Conservation (phyloP, 1,140 invertebrate genomes). For the Ceratosolen fusciceps region DNA sequence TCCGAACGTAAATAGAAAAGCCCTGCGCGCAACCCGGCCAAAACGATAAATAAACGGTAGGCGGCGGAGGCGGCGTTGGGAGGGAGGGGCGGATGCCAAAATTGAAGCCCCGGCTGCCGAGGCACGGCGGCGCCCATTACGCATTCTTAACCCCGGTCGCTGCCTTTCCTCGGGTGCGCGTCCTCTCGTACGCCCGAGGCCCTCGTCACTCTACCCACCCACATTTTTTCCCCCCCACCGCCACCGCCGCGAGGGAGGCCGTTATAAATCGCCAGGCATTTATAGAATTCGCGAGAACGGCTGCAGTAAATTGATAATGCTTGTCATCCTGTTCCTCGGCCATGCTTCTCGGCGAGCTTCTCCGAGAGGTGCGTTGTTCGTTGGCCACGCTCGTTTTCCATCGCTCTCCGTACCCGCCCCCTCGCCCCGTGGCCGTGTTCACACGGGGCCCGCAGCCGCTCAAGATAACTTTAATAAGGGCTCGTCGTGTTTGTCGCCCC, state of each 20-base stretch:
- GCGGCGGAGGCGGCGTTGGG: background rate
- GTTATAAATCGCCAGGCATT: slow-evolving; percentile 35
- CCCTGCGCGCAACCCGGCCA: background rate
- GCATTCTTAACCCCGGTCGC: slow-evolving; percentile 50
- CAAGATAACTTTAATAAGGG: slow-evolving; percentile 26
- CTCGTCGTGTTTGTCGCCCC: background rate
- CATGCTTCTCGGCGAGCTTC: background rate
- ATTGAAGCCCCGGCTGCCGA: slow-evolving; percentile 25
- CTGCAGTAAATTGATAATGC: slow-evolving; percentile 35
- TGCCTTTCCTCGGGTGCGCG: background rate
- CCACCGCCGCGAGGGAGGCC: background rate
- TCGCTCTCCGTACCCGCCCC: background rate
- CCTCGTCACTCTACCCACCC: background rate
- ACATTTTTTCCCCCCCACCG: background rate
- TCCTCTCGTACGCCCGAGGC: background rate
- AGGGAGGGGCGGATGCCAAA: slow-evolving; percentile 7
- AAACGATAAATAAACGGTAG: slow-evolving; percentile 47
- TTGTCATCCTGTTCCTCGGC: slow-evolving; percentile 18
- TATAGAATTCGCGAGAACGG: slow-evolving; percentile 42
- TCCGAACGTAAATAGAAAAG: slow-evolving; percentile 39
- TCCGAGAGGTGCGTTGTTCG: slow-evolving; percentile 7
- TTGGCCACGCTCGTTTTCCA: background rate
- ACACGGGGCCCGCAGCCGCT: too few relatives aligned
- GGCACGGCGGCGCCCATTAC: slow-evolving; percentile 42
- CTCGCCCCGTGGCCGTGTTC: background rate